Evolutionary conservation across 2,888 invertebrate genomes (phyloP), one percentile per base, ranked within the genome.

Genomic region (Lasius fuliginosus): DNA sequence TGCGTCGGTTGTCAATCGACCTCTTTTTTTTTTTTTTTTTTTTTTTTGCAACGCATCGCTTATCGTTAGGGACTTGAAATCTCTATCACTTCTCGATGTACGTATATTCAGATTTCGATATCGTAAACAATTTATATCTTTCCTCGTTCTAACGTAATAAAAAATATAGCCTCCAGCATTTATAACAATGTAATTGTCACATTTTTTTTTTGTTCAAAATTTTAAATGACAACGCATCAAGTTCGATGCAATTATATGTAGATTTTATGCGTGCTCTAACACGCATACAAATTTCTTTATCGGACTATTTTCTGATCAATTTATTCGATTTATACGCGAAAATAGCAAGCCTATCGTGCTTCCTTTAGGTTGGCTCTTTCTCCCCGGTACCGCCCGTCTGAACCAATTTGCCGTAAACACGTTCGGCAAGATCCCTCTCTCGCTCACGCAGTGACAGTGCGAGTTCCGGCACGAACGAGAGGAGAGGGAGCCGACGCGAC

Each of bases 1-100:
- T 36, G 23, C 23, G 11, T 8, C 74, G 58, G 2, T 36, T 60
- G 79, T 81, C 74, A 82, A 82, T 69, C 68, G 77, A 77, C 49
- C 53, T 76, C 49, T 62, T n/a, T 33, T 62, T 15, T 60, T 36
- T 62, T 62, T 62, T n/a, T 33, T 62, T 15, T 60, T 36, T 62
- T 74, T 62, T 64, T n/a, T 27, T 53, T 12, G 46, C 49, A 23
- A 23, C 8, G 33, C 42, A n/a, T 46, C 36, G 33, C 5, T 56
- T 42, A 33, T 42, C 46, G 18, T 18, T 30, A 36, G 30, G 36
- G 60, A 30, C n/a, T 64, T n/a, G 18, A 33, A 23, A 64, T 12
- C 30, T 46, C n/a, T 56, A 18, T 12, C 42, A 67, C 5, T 2
- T 30, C 8, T 23, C 18, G 6, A 36, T 9, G 30, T 56, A 18